Evolutionary conservation across 2,113 vertebrate genomes (phyloP), one percentile per base, ranked within the genome.

Genomic region (Micromys minutus): DNA sequence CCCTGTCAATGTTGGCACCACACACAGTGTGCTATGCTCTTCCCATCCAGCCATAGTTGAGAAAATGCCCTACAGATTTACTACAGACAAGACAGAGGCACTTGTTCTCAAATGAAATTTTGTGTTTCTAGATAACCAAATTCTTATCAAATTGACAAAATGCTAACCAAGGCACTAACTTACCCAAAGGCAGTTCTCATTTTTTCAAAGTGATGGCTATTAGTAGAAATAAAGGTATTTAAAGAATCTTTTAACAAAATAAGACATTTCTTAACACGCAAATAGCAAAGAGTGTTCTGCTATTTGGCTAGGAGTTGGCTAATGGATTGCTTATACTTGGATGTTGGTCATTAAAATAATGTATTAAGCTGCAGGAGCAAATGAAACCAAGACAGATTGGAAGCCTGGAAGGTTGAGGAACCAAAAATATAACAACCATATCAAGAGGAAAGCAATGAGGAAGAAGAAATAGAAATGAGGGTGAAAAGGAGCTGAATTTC

Each of bases 191-290:
- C 42, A 77, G 7, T 47, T 4, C 80, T 80, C 50, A 63, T 34
- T 90, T 90, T 79, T 87, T 89, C 52, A 86, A 96, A 89, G 79
- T 22, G 69, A 63, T 34, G 63, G n/a, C 83, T 79, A 11, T 89
- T 71, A 75, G 61, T 5, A 90, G 12, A 86, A 55, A 67, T 0
- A 67, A 94, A 91, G 76, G 86, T 80, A n/a, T 52, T 83, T n/a
- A 61, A 80, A 57, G 19, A n/a, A 83, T 22, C 15, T 83, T 39
- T 55, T 83, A 59, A 29, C 13, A 17, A 39, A 74, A 16, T 67
- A 81, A 50, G 88, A 63, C 9, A 26, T 91, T 83, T 74, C 34
- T 83, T 93, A 45, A 45, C 3, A 72, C 84, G 11, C 19, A 31
- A 81, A 91, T 15, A 89, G 69, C 45, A 12, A 81, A 94, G 24